phyloP scores from a whole-genome alignment of 2,797 vertebrate species.

The Peromyscus attwateri region DNA sequence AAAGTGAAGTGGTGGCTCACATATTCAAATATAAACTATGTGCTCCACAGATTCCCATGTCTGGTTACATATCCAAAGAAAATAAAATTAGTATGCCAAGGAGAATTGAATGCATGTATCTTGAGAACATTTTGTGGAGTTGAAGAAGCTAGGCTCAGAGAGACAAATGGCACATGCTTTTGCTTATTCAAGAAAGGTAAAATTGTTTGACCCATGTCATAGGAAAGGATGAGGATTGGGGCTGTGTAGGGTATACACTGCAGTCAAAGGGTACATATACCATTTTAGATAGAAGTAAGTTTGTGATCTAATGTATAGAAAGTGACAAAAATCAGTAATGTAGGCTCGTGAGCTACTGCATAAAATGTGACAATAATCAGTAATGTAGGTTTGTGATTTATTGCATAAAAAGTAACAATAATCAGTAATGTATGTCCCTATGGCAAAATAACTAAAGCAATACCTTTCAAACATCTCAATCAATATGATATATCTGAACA shows the following conservation, averaged over 20 bases:
- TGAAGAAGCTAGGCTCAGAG: neutral
- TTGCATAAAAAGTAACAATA: no score
- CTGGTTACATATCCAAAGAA: neutral
- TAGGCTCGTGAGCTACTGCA: neutral
- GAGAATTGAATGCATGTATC: neutral
- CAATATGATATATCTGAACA: neutral
- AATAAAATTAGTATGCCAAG: neutral
- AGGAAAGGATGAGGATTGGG: neutral
- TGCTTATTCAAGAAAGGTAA: neutral
- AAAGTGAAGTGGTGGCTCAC: neutral
- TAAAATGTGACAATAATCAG: neutral
- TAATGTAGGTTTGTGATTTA: no score
- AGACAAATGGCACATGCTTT: neutral
- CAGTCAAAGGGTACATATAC: neutral
- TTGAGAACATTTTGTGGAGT: neutral
- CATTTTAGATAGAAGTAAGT: neutral
- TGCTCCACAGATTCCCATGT: no score
- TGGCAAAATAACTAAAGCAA: neutral
- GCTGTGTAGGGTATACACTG: neutral
- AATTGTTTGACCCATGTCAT: neutral
- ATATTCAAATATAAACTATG: neutral
- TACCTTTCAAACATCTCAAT: neutral
- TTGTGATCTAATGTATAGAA: neutral
- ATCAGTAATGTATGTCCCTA: neutral
- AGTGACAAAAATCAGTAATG: neutral